Conservation (phyloP, 2,888 invertebrate species). For the Galeruca laticollis region DNA sequence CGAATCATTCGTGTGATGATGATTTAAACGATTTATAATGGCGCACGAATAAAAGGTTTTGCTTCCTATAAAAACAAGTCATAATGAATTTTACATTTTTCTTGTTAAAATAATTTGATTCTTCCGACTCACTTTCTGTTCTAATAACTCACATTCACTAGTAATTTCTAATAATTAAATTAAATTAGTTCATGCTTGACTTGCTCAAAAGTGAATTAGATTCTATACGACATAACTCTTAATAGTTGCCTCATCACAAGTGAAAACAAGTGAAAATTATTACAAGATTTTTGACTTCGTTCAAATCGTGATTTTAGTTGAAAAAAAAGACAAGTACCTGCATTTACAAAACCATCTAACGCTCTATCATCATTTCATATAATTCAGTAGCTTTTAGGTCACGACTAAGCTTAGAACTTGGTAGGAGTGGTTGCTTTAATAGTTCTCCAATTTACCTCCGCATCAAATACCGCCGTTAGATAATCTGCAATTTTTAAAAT, state of each 20-base stretch:
- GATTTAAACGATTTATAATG: not conserved
- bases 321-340: constrained; percentile 32
- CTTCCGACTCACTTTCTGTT: constrained; percentile 55
- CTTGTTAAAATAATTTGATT: constrained; percentile 49
- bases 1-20: not conserved
- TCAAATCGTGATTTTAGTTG: constrained; percentile 43
- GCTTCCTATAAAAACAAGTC: constrained; percentile 41
- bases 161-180: constrained; percentile 55
- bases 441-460: constrained; percentile 2
- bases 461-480: constrained; percentile 1
- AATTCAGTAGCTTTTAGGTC: constrained; percentile 43
- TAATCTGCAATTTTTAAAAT: not conserved
- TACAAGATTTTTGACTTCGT: constrained; percentile 40
- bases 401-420: constrained; percentile 35
- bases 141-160: constrained; percentile 53
- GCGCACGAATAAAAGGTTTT: not conserved
- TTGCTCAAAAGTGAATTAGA: constrained; percentile 49
- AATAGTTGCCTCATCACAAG: constrained; percentile 46
- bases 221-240: constrained; percentile 49
- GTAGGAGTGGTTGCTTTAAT: constrained; percentile 27
- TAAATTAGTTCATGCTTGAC: constrained; percentile 55
- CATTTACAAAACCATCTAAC: constrained; percentile 42
- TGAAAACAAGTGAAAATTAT: constrained; percentile 49
- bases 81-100: constrained; percentile 45
- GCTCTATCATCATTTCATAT: constrained; percentile 42